phyloP scores from a whole-genome alignment of 2,113 vertebrate species.

The Microcebus tavaratra region DNA sequence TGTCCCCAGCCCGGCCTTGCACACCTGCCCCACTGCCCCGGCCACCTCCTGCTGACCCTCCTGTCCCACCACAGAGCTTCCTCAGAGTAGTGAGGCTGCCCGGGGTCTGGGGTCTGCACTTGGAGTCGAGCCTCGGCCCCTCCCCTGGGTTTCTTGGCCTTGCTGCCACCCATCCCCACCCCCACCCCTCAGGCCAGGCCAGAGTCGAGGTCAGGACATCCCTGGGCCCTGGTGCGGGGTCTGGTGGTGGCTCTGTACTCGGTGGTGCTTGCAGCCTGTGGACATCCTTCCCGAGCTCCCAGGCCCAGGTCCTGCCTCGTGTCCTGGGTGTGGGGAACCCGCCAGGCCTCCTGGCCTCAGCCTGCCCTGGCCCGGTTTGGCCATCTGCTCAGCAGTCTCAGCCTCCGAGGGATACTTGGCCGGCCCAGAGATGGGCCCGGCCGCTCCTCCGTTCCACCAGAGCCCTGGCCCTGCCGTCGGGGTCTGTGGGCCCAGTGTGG shows the following conservation, averaged over 20 bases:
- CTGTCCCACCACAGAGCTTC: not conserved
- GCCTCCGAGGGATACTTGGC: not conserved
- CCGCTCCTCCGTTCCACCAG: not conserved
- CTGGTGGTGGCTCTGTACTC: not conserved
- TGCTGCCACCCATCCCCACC: not conserved
- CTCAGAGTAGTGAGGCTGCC: not conserved
- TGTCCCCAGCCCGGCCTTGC: rapidly evolving
- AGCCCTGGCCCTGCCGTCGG: not conserved
- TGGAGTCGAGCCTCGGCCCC: too few species aligned
- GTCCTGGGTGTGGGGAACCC: too few species aligned
- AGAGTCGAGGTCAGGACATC: rapidly evolving
- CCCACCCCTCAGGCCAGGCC: not conserved
- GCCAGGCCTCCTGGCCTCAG: rapidly evolving
- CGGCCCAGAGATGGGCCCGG: not conserved
- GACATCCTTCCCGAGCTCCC: not conserved
- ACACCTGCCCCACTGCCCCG: not conserved
- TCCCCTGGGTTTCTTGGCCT: not conserved
- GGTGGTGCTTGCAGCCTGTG: rapidly evolving
- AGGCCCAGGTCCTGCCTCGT: too few species aligned
- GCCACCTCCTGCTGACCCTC: not conserved
- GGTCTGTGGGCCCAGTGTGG: not conserved
- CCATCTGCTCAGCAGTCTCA: not conserved
- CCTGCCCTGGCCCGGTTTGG: not conserved
- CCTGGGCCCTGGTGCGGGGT: not conserved
- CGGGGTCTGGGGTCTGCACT: not conserved